Base-by-base conservation (phyloP, 2,888 invertebrate genomes). In the Drosophila nigritarsus region DNA sequence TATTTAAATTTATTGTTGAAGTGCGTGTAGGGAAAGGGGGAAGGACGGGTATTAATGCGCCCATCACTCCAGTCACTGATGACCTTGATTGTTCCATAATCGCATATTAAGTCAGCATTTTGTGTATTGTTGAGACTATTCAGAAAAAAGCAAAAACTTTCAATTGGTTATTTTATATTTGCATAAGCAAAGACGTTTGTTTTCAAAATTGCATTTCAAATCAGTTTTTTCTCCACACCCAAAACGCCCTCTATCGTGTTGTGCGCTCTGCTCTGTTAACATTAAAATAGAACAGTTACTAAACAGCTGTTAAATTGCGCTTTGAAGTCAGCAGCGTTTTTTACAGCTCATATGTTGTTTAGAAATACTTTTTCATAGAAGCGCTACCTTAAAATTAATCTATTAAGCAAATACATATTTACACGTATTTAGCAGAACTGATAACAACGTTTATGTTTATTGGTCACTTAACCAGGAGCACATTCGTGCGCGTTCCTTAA, bases 1-100 rank as follows among this genome's bases (percentile, higher is more conserved):
- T 88, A 90, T 90, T 83, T 66, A 83, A 85, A 87, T 88, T 85
- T 89, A 85, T 88, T 79, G 81, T 82, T 70, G 50, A 68, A 63
- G 55, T 76, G 62, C 45, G 55, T 59, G 58, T 45, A 4, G 13
- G 40, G 9, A 18, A 30, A 15, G 40, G 18, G 15, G 42, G 20
- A 15, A n/a, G 54, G 27, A 5, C n/a, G 8, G 15, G 15, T 49
- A 34, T 30, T 72, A 51, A 70, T 64, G 65, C 60, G 58, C 11
- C 61, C 56, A 60, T 79, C 75, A 69, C 29, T 64, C 18, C 32
- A 29, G 45, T 27, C 32, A 20, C 56, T 81, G 77, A 79, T 79
- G 84, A 71, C 68, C 65, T 65, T 78, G 70, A 79, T 84, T 82
- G 82, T 84, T 70, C 65, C 79, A 62, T 82, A 79, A 79, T 74